These are phyloP conservation scores for Daktulosphaira vitifoliae DNA, from an alignment of 1,140 invertebrate species.

Conservation along the genomic window DNA sequence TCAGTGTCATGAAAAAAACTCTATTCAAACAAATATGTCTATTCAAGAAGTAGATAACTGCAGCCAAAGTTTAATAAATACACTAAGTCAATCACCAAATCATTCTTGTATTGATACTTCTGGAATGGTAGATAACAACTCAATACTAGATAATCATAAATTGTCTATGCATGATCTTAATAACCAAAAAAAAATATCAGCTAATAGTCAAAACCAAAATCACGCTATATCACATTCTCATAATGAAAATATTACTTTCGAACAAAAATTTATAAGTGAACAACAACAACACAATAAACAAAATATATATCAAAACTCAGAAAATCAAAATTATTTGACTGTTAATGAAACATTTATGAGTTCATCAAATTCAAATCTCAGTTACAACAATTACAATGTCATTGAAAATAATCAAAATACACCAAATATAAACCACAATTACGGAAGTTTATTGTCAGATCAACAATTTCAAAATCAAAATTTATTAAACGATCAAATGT, in stretches of 20 bases:
- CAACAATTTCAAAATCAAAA: conserved; percentile 23
- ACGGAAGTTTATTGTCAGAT: conserved; percentile 6
- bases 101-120: conserved; percentile 18
- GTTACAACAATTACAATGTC: conserved; percentile 6
- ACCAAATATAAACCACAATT: conserved; percentile 13
- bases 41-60: conserved; percentile 5
- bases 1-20: conserved; percentile 9
- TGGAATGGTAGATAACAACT: conserved; percentile 30
- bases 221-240: background rate
- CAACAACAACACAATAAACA: conserved; percentile 27
- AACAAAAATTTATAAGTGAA: conserved; percentile 22
- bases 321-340: background rate
- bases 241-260: background rate
- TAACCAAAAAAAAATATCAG: conserved; percentile 3
- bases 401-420: conserved; percentile 13
- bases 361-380: background rate
- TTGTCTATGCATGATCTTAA: conserved; percentile 1
- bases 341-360: conserved; percentile 12
- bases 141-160: background rate
- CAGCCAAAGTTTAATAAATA: conserved; percentile 1
- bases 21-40: conserved; percentile 1
- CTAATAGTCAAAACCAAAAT: background rate
- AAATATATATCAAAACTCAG: conserved; percentile 12
- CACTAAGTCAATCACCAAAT: conserved; percentile 8
- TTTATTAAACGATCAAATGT: conserved; percentile 22